Base-by-base conservation (phyloP, 2,797 vertebrate genomes). In the Arnoldichthys spilopterus region DNA sequence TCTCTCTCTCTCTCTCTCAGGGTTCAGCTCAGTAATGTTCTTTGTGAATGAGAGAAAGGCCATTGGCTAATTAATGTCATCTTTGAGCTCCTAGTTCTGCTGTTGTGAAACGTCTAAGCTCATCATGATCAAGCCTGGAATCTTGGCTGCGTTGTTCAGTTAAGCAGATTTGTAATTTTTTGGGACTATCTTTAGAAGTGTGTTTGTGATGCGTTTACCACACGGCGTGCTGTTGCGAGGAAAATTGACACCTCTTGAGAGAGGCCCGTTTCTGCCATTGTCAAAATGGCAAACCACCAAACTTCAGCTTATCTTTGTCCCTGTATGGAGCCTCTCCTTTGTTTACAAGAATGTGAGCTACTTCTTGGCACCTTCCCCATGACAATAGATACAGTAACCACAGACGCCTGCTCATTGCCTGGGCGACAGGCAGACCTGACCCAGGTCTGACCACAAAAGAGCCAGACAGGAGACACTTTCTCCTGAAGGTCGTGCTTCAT, bases 21-120 rank as follows among this genome's bases (percentile, higher is more conserved):
- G 22, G 67, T 66, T 16, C 30, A 74, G 47, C 72, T 66, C 24
- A 54, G 68, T 87, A 87, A 89, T 89, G 90, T 89, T 86, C 86
- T 88, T 95, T 89, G 91, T 92, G 93, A 95, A 94, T 94, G 87
- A 83, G 90, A 91, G 88, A 89, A 47, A 92, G 86, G 88, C 86
- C 86, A 92, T n/a, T 89, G 90, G 91, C 92, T 93, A 92, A 94
- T 95, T 91, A 89, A 89, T 84, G 85, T 85, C 82, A 56, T 77
- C 75, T 88, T 89, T 89, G 84, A 74, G 53, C 76, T 76, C 59
- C 56, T 71, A 16, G 66, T 24, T 61, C 56, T 4, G 1, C 24
- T 62, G 6, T 67, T 24, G 32, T 67, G 45, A 11, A 77, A 26
- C 20, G 62, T 73, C 61, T 34, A 15, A 15, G 67, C 72, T 79